Conservation (phyloP, 1,140 invertebrate species). For the Drosophila tani region DNA sequence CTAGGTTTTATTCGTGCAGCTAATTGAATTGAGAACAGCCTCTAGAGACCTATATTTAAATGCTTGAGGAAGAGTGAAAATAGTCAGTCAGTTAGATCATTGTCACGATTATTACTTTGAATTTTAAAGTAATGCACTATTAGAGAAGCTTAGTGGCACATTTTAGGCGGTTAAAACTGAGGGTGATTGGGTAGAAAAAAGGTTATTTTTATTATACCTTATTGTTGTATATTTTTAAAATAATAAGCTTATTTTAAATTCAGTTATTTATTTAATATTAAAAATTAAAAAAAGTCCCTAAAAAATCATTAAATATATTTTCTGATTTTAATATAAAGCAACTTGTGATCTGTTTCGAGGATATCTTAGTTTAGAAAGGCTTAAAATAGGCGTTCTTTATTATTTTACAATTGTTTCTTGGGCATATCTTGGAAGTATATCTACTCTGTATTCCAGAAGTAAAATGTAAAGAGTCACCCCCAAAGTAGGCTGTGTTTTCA, state of each 20-base stretch:
- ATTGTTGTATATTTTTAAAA: too few species aligned
- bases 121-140: background rate
- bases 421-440: background rate
- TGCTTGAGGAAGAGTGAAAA: background rate
- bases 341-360: too few species aligned
- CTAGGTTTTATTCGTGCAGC: background rate
- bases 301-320: too few species aligned
- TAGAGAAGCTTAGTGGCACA: too few species aligned
- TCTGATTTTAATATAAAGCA: too few species aligned
- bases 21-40: constrained; percentile 15
- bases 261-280: too few species aligned
- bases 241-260: too few species aligned
- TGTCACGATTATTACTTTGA: background rate
- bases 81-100: background rate
- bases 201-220: too few species aligned
- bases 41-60: constrained; percentile 4
- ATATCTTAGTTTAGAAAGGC: too few species aligned
- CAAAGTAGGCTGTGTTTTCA: constrained; percentile 31
- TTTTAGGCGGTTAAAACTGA: too few species aligned
- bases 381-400: background rate
- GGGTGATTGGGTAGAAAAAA: too few species aligned
- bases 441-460: background rate
- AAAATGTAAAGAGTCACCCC: constrained; percentile 9
- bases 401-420: background rate
- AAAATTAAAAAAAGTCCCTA: too few species aligned